Evolutionary conservation across 1,140 invertebrate species (phyloP).

Genomic region (Odontomachus brunneus): DNA sequence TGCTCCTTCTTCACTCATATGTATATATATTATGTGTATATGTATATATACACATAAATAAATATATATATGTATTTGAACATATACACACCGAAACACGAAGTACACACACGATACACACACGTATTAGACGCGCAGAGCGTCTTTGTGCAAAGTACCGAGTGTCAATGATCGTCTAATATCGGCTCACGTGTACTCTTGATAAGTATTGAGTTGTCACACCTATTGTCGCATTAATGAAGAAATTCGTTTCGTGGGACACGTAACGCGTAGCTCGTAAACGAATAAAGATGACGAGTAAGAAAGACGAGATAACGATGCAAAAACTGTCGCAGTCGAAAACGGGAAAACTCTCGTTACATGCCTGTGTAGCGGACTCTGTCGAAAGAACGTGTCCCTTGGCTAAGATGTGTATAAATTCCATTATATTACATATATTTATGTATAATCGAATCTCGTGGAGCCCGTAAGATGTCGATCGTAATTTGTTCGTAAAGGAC

Average conservation of each 20-base stretch:
- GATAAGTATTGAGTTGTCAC: constrained; percentile 42
- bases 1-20: constrained; percentile 55
- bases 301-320: background rate
- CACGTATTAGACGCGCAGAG: constrained; percentile 15
- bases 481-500: background rate
- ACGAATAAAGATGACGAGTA: background rate
- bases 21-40: constrained; percentile 9
- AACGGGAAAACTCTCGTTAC: constrained; percentile 4
- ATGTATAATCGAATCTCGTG: constrained; percentile 31
- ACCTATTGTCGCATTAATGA: constrained; percentile 15
- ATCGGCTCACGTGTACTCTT: constrained; percentile 35
- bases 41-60: background rate
- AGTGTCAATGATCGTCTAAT: constrained; percentile 51
- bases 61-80: background rate
- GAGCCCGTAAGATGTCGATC: background rate
- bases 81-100: background rate
- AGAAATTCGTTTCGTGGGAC: constrained; percentile 31
- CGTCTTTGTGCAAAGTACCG: constrained; percentile 57
- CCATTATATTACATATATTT: constrained; percentile 22
- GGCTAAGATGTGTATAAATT: background rate
- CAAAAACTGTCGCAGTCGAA: background rate
- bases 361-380: background rate
- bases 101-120: background rate
- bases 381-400: background rate
- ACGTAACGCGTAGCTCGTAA: constrained; percentile 18